These are phyloP conservation scores for Archegozetes longisetosus DNA, from an alignment of 1,140 invertebrate genomes.

Conservation along the genomic window DNA sequence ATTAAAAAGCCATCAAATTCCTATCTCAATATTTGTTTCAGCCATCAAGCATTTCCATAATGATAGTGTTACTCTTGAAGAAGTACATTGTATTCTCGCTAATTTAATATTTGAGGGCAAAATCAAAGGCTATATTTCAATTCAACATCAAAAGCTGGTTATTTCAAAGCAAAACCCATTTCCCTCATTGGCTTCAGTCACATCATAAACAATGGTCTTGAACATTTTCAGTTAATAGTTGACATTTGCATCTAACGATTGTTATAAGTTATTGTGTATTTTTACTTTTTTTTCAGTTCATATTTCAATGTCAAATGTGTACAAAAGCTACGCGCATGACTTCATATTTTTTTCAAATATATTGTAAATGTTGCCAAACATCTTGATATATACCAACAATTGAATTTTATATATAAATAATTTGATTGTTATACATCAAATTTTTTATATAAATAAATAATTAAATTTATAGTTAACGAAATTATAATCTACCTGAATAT, in stretches of 20 bases:
- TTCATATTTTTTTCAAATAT: neutral
- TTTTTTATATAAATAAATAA: too few species aligned
- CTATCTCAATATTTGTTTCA: slow-evolving; percentile 59
- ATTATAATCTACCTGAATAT: too few species aligned
- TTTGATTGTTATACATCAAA: too few species aligned
- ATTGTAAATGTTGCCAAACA: neutral
- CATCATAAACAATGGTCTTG: neutral
- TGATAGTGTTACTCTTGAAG: slow-evolving; percentile 73
- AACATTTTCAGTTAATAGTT: neutral
- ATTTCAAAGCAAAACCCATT: slow-evolving; percentile 95
- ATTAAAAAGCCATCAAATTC: slow-evolving; percentile 74
- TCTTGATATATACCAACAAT: slow-evolving; percentile 1
- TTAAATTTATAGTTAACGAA: too few species aligned
- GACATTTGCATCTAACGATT: neutral
- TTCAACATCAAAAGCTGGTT: slow-evolving; percentile 90
- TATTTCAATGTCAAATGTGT: neutral
- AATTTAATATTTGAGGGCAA: slow-evolving; percentile 79
- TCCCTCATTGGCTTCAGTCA: slow-evolving; percentile 36
- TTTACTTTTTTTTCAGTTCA: neutral
- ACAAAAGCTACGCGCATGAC: neutral
- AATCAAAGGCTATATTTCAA: slow-evolving; percentile 85
- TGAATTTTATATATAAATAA: too few species aligned
- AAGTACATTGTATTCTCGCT: slow-evolving; percentile 87
- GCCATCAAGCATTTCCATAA: slow-evolving; percentile 56
- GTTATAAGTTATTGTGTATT: neutral